Evolutionary conservation across 2,797 vertebrate species (phyloP).

Genomic region (Rhyacichthys aspro): DNA sequence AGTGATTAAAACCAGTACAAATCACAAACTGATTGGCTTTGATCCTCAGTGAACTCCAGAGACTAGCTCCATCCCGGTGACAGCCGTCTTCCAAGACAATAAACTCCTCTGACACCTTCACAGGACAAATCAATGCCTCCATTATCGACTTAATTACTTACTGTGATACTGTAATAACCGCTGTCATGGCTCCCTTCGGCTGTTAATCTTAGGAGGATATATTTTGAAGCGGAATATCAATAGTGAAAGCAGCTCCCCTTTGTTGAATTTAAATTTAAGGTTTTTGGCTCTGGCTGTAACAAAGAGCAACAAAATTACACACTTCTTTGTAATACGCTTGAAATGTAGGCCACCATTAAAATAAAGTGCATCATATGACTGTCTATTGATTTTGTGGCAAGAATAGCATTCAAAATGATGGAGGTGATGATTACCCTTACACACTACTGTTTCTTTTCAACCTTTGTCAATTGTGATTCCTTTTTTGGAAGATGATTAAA

Average conservation of each 20-base stretch:
- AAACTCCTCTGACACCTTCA: constrained; percentile 54
- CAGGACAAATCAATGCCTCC: constrained; percentile 71
- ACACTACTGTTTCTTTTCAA: too few species aligned
- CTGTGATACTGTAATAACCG: constrained; percentile 41
- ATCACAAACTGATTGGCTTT: constrained; percentile 54
- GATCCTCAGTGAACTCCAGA: constrained; percentile 50
- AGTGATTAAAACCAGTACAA: constrained; percentile 61
- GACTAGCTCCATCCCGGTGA: constrained; percentile 50
- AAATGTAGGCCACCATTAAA: too few species aligned
- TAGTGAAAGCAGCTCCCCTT: constrained; percentile 25
- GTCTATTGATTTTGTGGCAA: too few species aligned
- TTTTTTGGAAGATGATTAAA: too few species aligned
- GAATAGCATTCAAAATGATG: too few species aligned
- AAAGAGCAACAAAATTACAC: too few species aligned
- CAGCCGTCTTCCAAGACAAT: constrained; percentile 61
- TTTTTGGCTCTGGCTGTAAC: too few species aligned
- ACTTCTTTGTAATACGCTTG: too few species aligned
- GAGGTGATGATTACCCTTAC: too few species aligned
- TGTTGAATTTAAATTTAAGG: background rate
- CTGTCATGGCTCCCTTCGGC: constrained; percentile 29
- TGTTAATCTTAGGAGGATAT: constrained; percentile 25
- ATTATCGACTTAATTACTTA: constrained; percentile 71
- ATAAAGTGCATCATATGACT: too few species aligned
- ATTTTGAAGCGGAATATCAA: constrained; percentile 37
- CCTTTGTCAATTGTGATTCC: too few species aligned